Evolutionary conservation across 2,113 vertebrate genomes (phyloP), one percentile per base, ranked within the genome.

Genomic region (Zosterops lateralis): DNA sequence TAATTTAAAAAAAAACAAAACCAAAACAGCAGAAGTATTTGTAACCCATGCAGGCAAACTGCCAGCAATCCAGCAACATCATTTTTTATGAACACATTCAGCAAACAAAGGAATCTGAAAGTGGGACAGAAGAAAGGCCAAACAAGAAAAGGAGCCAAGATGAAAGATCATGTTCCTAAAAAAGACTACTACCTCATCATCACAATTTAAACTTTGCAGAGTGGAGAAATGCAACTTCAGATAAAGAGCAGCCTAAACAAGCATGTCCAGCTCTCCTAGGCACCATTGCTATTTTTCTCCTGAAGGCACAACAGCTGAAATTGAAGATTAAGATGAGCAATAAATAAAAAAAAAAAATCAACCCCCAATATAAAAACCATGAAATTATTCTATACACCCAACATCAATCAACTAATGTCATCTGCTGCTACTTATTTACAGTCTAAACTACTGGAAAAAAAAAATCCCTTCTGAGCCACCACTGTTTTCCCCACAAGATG

Each of bases 111-210:
- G 64, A 88, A 93, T 93, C 83, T 17, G 15, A 50, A 90, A 93
- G 79, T 14, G 93, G 68, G 56, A 76, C 74, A 82, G 67, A 58
- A 89, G 57, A 87, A 85, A 78, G 51, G 47, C 44, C 78, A 83
- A 76, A 82, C 38, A 83, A 58, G 66, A 83, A 76, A 79, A 79
- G 50, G 40, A 87, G 89, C 64, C 78, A 84, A 94, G 78, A 47
- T 44, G 73, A 87, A 95, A 92, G 75, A 89, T 88, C 89, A 86
- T 4, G 34, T 82, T 94, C 84, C 87, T 88, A 88, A 94, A 96
- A 93, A 71, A 94, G 67, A 70, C 60, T 60, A 67, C 93, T 94
- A 91, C 67, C 51, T 96, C 93, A 95, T 91, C 60, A 68, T 73
- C 78, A 84, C 54, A 89, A 82, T 77, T 79, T 82, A 89, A 73